Percentiles rank a stretch among this genome's conserved stretches.
Evolutionary conservation across 2,113 vertebrate genomes (phyloP).

Genomic region (Alethe diademata): DNA sequence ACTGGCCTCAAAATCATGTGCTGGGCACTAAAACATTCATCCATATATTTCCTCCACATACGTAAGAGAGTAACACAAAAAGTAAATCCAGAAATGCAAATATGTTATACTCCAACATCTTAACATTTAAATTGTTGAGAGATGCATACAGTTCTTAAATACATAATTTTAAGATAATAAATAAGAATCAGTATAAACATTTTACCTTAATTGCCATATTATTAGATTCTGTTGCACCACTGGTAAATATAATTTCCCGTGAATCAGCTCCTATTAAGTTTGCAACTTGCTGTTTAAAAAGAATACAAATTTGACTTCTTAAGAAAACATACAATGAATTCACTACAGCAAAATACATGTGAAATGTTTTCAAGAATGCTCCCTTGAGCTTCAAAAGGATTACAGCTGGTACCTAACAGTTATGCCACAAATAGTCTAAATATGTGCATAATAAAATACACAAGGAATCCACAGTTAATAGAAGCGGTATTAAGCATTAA

Average conservation of each 20-base stretch:
- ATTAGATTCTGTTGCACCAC: conserved; percentile 97
- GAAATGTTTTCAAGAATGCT: background rate
- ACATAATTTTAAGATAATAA: background rate
- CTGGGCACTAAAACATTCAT: background rate
- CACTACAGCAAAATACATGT: background rate
- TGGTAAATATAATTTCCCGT: conserved; percentile 96
- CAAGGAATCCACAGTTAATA: background rate
- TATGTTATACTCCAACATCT: background rate
- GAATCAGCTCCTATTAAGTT: conserved; percentile 91
- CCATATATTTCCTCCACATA: background rate
- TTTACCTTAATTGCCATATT: conserved; percentile 96
- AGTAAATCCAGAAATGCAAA: background rate
- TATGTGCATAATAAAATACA: background rate
- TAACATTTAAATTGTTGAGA: background rate
- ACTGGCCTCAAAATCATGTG: background rate
- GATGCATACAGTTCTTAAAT: background rate
- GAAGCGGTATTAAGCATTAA: background rate
- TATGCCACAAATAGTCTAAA: background rate
- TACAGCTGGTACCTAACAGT: background rate
- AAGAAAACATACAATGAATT: background rate
- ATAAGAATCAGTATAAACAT: background rate
- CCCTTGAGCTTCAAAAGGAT: background rate
- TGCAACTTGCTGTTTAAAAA: conserved; percentile 87
- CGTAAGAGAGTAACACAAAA: background rate
- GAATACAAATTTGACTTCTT: background rate